Evolutionary conservation across 1,140 invertebrate genomes (phyloP), one percentile per base, ranked within the genome.

Genomic region (Tribolium castaneum): DNA sequence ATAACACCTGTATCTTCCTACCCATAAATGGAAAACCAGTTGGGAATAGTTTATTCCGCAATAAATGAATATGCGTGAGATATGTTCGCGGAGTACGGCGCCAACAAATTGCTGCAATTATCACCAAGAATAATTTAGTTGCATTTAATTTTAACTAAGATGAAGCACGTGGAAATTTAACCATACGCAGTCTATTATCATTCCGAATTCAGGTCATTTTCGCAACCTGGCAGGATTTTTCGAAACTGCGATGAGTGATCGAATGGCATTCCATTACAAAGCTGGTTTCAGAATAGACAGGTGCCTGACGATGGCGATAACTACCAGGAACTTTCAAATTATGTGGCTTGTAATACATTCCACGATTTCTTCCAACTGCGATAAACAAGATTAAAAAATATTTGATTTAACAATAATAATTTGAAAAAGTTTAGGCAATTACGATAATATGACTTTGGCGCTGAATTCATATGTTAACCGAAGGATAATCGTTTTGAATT

Each of bases 291-390:
- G 6, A n/a, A 73, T 73, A 52, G 45, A 73, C 71, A 73, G 71
- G 71, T 73, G 71, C 49, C 52, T 35, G 71, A 73, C 54, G 22
- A 54, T 73, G 71, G n/a, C 52, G 52, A 51, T 66, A 66, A 66
- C 22, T 30, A 66, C 12, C 9, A 7, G 34, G 54, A 66, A 66
- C 59, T 66, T 35, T n/a, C 10, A 66, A 35, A 34, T 66, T n/a
- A 66, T 66, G n/a, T 66, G 14, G 7, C n/a, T 14, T 66, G 59
- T 35, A 35, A 35, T 66, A 13, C 19, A 66, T 66, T 66, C 59
- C 30, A 35, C 35, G 30, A 66, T 66, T 66, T 66, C n/a, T 66
- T 35, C 25, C 16, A 35, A 66, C 34, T 14, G 5, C 59, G 3
- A 30, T 6, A 66, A 66, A 66, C 59, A 35, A 66, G 14, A 66